A percentile compares a stretch with the other conserved stretches of the same genome.
phyloP scores from a whole-genome alignment of 2,888 invertebrate genomes.

The Epinotia bilunana region DNA sequence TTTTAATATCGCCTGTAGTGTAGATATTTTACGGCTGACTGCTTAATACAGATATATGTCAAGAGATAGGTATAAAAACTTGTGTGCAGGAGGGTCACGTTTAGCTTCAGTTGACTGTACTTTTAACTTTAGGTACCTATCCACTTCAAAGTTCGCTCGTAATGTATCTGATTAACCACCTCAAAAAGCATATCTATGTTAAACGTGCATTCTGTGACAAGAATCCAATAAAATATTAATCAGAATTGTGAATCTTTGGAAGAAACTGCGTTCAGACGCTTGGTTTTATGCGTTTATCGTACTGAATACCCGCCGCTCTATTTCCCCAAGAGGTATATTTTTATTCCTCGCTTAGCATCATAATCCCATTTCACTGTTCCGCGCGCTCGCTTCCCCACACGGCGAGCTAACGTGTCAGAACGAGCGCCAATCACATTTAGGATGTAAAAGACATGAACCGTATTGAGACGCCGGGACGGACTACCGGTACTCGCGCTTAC shows the following conservation, averaged over 20 bases:
- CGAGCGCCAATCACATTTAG: background rate
- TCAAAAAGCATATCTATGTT: background rate
- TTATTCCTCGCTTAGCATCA: background rate
- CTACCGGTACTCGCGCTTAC: constrained; percentile 48
- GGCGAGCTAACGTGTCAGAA: background rate
- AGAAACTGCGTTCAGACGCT: background rate
- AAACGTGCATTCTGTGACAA: background rate
- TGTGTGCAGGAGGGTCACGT: too few species aligned
- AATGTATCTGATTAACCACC: too few species aligned
- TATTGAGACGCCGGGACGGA: constrained; percentile 35
- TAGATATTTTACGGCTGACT: too few species aligned
- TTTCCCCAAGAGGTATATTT: background rate
- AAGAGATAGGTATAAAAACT: too few species aligned
- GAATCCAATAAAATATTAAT: background rate
- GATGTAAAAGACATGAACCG: background rate
- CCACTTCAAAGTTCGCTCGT: too few species aligned
- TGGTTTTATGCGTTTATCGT: background rate
- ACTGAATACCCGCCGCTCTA: background rate
- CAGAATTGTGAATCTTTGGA: background rate
- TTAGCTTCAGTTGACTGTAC: too few species aligned
- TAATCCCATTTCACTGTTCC: background rate
- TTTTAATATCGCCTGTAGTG: too few species aligned
- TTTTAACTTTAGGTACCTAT: too few species aligned
- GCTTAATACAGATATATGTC: too few species aligned
- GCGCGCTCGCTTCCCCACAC: background rate